These are phyloP conservation scores for Callinectes sapidus DNA, from an alignment of 2,888 invertebrate genomes.

Conservation along the genomic window DNA sequence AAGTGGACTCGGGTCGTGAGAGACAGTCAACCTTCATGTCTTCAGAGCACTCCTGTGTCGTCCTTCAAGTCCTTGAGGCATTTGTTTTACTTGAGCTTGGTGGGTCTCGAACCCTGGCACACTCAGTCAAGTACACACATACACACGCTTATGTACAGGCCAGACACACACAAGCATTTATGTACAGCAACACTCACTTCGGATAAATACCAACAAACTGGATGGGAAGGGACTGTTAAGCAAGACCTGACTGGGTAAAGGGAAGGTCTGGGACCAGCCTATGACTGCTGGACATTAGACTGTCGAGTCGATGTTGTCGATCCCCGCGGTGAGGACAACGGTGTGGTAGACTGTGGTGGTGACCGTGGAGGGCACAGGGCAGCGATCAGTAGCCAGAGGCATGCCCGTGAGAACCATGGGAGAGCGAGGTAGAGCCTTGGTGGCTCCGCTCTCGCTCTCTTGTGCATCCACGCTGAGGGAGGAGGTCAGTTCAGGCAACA, in stretches of 20 bases:
- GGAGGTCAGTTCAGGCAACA: slow-evolving; percentile 51
- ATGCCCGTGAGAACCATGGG: slow-evolving; percentile 34
- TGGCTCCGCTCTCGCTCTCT: slow-evolving; percentile 43
- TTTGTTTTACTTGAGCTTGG: slow-evolving; percentile 66
- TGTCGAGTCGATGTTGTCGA: not conserved
- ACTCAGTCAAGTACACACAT: slow-evolving; percentile 31
- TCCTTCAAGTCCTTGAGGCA: slow-evolving; percentile 63
- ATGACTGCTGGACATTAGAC: slow-evolving; percentile 1
- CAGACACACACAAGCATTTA: slow-evolving; percentile 50
- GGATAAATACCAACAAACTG: slow-evolving; percentile 62
- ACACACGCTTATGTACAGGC: slow-evolving; percentile 58
- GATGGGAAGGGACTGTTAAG: slow-evolving; percentile 20
- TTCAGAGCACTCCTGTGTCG: slow-evolving; percentile 31
- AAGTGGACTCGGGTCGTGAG: not conserved
- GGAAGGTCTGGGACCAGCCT: not conserved
- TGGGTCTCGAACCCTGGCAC: slow-evolving; percentile 52
- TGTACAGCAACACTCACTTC: slow-evolving; percentile 58
- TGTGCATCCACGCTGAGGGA: slow-evolving; percentile 46
- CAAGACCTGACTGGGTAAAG: not conserved
- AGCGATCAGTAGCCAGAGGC: slow-evolving; percentile 36
- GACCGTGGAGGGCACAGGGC: slow-evolving; percentile 58
- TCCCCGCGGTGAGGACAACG: slow-evolving; percentile 53
- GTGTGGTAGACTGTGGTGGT: slow-evolving; percentile 60
- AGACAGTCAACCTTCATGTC: slow-evolving; percentile 8
- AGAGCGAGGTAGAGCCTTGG: slow-evolving; percentile 40